Conservation (phyloP, 53 echinoderm and acorn worm species). For the Holothuria leucospilota region DNA sequence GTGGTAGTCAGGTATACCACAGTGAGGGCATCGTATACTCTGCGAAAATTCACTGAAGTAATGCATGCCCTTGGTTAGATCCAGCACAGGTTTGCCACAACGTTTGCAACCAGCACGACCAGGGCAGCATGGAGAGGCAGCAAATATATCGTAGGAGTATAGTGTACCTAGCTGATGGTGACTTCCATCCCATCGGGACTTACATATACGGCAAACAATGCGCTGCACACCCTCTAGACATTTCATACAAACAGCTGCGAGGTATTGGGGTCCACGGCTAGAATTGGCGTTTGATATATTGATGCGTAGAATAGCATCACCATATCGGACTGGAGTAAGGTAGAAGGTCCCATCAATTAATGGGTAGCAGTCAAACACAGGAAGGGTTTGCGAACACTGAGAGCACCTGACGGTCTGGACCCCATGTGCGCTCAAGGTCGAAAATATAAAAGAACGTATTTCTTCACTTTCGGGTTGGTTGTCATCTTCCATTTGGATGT, state of each 20-base stretch:
- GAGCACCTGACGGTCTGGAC: conserved; percentile 85
- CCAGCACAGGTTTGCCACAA: conserved; percentile 93
- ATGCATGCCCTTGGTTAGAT: conserved; percentile 90
- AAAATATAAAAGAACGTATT: conserved; percentile 90
- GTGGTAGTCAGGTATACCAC: conserved; percentile 96
- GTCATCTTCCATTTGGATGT: conserved; percentile 98
- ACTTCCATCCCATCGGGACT: conserved; percentile 99
- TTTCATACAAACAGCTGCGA: conserved; percentile 98
- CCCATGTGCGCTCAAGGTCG: conserved; percentile 80
- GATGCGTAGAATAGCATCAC: conserved; percentile 84
- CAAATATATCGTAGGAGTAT: conserved; percentile 98
- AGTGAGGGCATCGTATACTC: conserved; percentile 97
- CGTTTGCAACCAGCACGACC: conserved; percentile 94
- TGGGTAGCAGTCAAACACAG: conserved; percentile 97
- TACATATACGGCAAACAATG: conserved; percentile 96
- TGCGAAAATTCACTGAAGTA: conserved; percentile 99
- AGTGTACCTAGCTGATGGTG: conserved; percentile 99
- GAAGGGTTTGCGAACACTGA: conserved; percentile 78
- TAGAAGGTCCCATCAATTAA: conserved; percentile 97
- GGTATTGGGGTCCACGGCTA: conserved; percentile 70
- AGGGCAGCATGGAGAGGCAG: conserved; percentile 97
- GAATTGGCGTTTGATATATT: conserved; percentile 63
- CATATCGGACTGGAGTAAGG: conserved; percentile 90
- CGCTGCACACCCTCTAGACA: conserved; percentile 94
- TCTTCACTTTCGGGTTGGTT: conserved; percentile 87